Evolutionary conservation across 2,113 vertebrate species (phyloP).

Genomic region (Todiramphus chloris): DNA sequence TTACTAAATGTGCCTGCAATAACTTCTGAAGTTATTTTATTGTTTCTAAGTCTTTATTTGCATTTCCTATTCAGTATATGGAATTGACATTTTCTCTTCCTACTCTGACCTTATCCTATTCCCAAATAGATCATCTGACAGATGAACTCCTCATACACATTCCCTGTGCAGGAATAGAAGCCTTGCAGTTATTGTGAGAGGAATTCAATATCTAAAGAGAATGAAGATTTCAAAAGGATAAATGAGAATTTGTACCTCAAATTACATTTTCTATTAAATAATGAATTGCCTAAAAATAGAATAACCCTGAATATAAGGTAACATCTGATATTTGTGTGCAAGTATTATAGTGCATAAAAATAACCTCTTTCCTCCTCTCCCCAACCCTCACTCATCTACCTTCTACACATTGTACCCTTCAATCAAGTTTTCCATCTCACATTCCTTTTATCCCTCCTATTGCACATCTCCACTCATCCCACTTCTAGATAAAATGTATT

Average conservation of each 20-base stretch:
- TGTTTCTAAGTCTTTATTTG: slow-evolving; percentile 16
- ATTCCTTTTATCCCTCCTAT: background rate
- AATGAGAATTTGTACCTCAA: background rate
- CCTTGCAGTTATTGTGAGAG: slow-evolving; percentile 9
- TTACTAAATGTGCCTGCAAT: background rate
- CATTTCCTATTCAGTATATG: background rate
- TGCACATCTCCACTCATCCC: background rate
- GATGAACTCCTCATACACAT: background rate
- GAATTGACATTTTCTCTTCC: background rate
- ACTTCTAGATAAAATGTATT: background rate
- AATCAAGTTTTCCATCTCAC: background rate
- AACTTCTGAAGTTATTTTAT: background rate
- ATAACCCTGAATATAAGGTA: background rate
- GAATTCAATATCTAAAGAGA: background rate
- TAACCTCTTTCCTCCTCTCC: background rate
- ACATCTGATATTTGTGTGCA: background rate
- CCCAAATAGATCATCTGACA: background rate
- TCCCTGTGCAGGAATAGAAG: background rate
- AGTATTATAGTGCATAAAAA: background rate
- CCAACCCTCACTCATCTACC: background rate
- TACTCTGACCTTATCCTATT: background rate
- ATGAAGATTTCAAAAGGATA: slow-evolving; percentile 12
- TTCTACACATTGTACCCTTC: background rate
- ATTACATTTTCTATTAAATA: slow-evolving; percentile 26
- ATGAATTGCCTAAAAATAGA: slow-evolving; percentile 11